Evolutionary conservation across 2,113 vertebrate species (phyloP).

Genomic region (Alouatta palliata): DNA sequence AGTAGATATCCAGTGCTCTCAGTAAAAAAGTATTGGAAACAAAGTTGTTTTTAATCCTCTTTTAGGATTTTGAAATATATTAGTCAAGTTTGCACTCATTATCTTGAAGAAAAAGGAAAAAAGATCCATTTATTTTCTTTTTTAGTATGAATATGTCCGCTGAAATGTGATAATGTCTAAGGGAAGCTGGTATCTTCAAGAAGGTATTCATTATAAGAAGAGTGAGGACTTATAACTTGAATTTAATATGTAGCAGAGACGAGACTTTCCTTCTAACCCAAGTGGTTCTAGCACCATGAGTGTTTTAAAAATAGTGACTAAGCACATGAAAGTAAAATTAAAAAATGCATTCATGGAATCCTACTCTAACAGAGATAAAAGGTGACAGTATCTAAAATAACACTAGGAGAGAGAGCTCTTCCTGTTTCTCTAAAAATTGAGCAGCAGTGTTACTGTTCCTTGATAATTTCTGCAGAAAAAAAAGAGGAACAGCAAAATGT

Average conservation of each 20-base stretch:
- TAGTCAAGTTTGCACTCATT: neutral
- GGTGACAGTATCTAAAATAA: neutral
- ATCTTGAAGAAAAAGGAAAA: neutral
- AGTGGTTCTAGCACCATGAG: neutral
- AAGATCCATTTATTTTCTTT: neutral
- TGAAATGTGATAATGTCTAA: neutral
- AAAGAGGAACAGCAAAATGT: neutral
- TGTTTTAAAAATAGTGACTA: neutral
- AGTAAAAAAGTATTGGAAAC: neutral
- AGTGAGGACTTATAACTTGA: neutral
- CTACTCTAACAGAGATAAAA: neutral
- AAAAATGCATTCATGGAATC: neutral
- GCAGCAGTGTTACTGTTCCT: neutral
- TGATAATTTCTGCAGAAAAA: neutral
- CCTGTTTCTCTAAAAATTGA: neutral
- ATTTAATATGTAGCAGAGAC: neutral
- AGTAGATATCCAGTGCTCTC: neutral
- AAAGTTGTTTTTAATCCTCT: neutral
- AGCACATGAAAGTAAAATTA: neutral
- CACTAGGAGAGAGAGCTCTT: neutral
- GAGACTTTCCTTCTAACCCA: neutral
- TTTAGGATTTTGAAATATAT: neutral
- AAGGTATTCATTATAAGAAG: neutral
- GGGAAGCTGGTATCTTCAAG: neutral
- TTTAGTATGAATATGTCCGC: neutral